Percentiles rank a stretch among this genome's conserved stretches.
phyloP scores from a whole-genome alignment of 2,797 vertebrate genomes.

The Lutjanus argentimaculatus region DNA sequence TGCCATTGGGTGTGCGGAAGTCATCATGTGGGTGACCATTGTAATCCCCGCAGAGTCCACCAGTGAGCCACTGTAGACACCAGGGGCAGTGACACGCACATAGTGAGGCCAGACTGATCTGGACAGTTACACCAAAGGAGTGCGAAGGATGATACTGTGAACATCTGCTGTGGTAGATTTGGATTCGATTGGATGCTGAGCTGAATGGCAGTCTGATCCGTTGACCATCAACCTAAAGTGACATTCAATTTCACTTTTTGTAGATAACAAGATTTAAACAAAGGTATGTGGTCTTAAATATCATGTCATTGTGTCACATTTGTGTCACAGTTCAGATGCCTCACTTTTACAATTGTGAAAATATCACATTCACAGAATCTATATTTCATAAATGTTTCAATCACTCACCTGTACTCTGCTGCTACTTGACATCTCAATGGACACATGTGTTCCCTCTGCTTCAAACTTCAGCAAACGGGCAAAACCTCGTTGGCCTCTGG shows the following conservation, averaged over 20 bases:
- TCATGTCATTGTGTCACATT: too few species aligned
- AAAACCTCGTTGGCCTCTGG: neutral
- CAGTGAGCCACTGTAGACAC: slow-evolving; percentile 66
- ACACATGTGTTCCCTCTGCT: neutral
- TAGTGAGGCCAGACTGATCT: slow-evolving; percentile 74
- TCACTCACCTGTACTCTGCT: neutral
- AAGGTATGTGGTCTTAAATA: too few species aligned
- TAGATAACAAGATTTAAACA: too few species aligned
- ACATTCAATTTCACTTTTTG: neutral
- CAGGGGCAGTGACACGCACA: slow-evolving; percentile 70
- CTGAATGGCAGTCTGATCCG: slow-evolving; percentile 8
- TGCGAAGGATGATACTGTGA: slow-evolving; percentile 67
- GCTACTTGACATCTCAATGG: neutral
- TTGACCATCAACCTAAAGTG: neutral
- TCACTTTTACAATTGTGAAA: too few species aligned
- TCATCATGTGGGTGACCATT: slow-evolving; percentile 70
- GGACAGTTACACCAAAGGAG: slow-evolving; percentile 76
- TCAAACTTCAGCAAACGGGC: neutral
- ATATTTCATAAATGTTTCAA: neutral
- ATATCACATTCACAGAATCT: too few species aligned
- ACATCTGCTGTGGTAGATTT: slow-evolving; percentile 72
- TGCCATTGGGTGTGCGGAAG: slow-evolving; percentile 61
- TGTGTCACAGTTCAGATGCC: too few species aligned
- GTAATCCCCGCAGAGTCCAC: slow-evolving; percentile 80
- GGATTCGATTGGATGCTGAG: slow-evolving; percentile 33